Conservation (phyloP, 2,797 vertebrate species). For the Simalia tracyae region DNA sequence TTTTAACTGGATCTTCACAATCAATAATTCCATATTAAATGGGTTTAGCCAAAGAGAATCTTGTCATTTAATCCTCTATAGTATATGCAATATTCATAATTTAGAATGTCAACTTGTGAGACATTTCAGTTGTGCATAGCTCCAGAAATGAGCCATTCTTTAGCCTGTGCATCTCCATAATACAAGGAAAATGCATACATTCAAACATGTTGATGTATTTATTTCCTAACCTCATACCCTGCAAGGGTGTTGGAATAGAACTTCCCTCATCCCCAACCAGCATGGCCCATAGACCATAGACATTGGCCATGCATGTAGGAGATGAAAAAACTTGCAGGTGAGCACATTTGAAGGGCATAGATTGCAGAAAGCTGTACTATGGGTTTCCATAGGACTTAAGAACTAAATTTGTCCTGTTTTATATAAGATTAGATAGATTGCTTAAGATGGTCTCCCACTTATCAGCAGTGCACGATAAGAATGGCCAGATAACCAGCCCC, state of each 20-base stretch:
- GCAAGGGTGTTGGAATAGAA: not conserved
- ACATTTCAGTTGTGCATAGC: not conserved
- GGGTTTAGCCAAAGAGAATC: not conserved
- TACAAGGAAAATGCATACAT: not conserved
- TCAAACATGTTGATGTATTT: not conserved
- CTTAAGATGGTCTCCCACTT: not conserved
- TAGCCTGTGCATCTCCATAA: not conserved
- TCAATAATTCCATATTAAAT: slow-evolving; percentile 10
- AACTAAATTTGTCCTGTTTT: not conserved
- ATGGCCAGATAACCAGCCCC: not conserved
- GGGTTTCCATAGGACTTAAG: not conserved
- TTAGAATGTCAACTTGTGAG: not conserved
- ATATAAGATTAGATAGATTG: not conserved
- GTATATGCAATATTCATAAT: not conserved
- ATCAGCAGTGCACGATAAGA: not conserved
- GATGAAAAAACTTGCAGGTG: not conserved
- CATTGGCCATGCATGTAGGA: not conserved
- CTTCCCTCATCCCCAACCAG: not conserved
- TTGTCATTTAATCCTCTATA: not conserved
- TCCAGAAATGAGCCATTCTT: not conserved
- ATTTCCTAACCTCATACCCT: not conserved
- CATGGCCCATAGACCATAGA: not conserved
- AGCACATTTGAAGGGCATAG: not conserved
- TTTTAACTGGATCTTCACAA: not conserved
- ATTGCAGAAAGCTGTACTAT: not conserved